These are phyloP conservation scores for Hydropotes inermis DNA, from an alignment of 2,113 vertebrate genomes.

Conservation along the genomic window DNA sequence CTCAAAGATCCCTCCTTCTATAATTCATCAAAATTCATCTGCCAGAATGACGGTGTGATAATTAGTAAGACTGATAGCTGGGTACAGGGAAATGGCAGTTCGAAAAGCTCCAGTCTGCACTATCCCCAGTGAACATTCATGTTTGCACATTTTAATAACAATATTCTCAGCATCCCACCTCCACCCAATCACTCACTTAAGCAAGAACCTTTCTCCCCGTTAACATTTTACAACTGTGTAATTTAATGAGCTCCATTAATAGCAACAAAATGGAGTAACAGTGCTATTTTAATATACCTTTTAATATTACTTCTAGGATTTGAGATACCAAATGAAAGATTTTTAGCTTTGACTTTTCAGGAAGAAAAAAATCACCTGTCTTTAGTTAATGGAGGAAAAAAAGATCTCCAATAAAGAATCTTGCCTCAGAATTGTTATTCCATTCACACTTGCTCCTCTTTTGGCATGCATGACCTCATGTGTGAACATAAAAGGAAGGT, in stretches of 20 bases:
- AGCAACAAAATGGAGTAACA: neutral
- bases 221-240: conserved; percentile 24
- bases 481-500: conserved; percentile 38
- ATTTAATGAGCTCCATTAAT: conserved; percentile 13
- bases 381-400: conserved; percentile 22
- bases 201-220: neutral
- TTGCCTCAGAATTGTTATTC: conserved; percentile 31
- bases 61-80: conserved; percentile 22
- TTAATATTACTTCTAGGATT: neutral
- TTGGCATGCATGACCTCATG: conserved; percentile 40
- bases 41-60: neutral
- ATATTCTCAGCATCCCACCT: neutral
- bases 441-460: conserved; percentile 25
- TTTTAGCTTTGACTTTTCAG: conserved; percentile 47
- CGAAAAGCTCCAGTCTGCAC: neutral
- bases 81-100: neutral
- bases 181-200: neutral
- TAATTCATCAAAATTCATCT: conserved; percentile 36
- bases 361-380: neutral
- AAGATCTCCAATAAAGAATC: neutral
- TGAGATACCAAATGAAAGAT: conserved; percentile 4
- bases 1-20: neutral
- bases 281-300: conserved; percentile 11
- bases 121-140: conserved; percentile 3
- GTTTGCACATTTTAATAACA: conserved; percentile 41